Conservation (phyloP, 2,113 vertebrate genomes). For the Periophthalmodon schlosseri region DNA sequence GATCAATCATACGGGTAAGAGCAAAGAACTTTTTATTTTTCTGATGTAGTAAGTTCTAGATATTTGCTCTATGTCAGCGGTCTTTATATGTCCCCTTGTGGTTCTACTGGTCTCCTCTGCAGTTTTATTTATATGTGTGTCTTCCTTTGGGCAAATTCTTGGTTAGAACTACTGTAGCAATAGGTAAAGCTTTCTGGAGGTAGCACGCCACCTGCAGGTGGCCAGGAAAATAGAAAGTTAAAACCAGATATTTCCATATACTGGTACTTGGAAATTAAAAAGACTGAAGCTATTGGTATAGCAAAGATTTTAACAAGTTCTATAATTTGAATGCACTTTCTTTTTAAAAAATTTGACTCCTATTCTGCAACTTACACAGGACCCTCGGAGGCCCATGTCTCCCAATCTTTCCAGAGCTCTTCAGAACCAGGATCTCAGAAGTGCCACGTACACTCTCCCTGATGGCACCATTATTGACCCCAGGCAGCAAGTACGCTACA, state of each 20-base stretch:
- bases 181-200: no score
- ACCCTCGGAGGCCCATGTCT: conserved; percentile 61
- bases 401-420: conserved; percentile 74
- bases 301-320: no score
- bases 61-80: not conserved
- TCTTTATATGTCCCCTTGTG: no score
- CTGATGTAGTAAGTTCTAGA: not conserved
- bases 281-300: no score
- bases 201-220: no score
- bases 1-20: conserved; percentile 63
- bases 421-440: conserved; percentile 66
- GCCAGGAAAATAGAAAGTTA: no score
- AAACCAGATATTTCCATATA: no score
- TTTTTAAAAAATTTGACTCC: not conserved
- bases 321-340: not conserved
- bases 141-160: no score
- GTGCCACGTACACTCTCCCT: conserved; percentile 73
- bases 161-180: no score
- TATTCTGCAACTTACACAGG: conserved; percentile 34
- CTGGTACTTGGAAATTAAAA: no score
- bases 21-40: not conserved
- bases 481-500: conserved; percentile 58
- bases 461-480: conserved; percentile 68
- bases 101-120: no score
- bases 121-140: not conserved